These are phyloP conservation scores for Alexandromys fortis DNA, from an alignment of 2,113 vertebrate genomes.

Conservation along the genomic window DNA sequence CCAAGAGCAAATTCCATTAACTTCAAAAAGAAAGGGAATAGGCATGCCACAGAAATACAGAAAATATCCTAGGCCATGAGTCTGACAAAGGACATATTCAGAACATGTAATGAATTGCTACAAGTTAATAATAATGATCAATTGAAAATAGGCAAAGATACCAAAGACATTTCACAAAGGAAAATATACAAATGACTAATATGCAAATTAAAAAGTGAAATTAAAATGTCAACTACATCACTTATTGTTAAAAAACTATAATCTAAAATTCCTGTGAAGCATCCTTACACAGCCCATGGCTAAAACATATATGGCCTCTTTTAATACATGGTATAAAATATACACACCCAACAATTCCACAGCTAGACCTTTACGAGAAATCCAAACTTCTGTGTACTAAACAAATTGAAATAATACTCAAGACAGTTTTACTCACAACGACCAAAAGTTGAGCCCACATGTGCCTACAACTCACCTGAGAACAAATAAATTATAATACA, in stretches of 20 bases:
- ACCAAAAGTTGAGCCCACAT: background rate
- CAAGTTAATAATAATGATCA: background rate
- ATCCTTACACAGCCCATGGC: background rate
- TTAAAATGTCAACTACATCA: background rate
- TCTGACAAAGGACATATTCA: background rate
- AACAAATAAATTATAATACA: background rate
- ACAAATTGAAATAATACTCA: background rate
- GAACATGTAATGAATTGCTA: background rate
- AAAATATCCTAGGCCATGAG: background rate
- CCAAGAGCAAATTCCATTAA: background rate
- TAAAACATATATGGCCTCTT: background rate
- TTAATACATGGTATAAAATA: too few species aligned
- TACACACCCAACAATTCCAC: background rate
- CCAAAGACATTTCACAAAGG: background rate
- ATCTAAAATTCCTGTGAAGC: background rate
- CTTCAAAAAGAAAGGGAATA: background rate
- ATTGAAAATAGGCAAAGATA: background rate
- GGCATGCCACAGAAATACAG: background rate
- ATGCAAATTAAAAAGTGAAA: background rate
- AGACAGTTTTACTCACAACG: background rate
- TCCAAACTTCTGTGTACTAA: background rate
- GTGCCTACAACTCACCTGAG: background rate
- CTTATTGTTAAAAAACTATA: background rate
- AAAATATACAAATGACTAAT: background rate
- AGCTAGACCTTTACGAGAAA: conserved; percentile 20